Percentiles rank a stretch among this genome's conserved stretches.
phyloP scores from a whole-genome alignment of 2,797 vertebrate genomes.

The Crenuchus spilurus region DNA sequence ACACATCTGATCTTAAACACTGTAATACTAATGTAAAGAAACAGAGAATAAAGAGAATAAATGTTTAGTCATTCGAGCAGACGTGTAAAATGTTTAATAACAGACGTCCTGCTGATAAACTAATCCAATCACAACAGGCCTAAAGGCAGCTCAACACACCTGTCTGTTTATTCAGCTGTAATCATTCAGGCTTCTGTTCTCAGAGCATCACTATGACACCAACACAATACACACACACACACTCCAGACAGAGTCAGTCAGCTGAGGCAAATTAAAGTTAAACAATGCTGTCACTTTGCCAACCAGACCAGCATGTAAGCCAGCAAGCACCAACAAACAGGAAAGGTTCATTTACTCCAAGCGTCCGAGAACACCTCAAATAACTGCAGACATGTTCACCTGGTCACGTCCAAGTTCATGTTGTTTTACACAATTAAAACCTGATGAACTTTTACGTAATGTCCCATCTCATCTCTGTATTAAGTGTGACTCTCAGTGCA shows the following conservation, averaged over 20 bases:
- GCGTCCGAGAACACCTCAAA: no score
- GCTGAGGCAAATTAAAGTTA: slow-evolving; percentile 14
- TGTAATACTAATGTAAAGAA: no score
- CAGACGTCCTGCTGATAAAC: no score
- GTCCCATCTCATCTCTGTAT: background rate
- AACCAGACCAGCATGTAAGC: no score
- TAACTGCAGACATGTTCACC: background rate
- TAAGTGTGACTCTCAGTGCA: background rate
- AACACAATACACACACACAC: slow-evolving; percentile 19
- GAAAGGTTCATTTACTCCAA: no score
- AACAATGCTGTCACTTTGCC: slow-evolving; percentile 16
- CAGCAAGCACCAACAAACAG: no score
- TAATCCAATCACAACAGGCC: background rate
- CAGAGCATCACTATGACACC: slow-evolving; percentile 29
- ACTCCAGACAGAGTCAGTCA: slow-evolving; percentile 10
- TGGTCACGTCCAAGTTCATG: background rate
- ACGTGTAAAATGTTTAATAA: no score
- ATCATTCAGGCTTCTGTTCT: slow-evolving; percentile 39
- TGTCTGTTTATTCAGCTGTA: slow-evolving; percentile 6
- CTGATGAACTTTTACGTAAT: background rate
- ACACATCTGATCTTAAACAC: no score
- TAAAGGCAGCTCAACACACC: slow-evolving; percentile 18
- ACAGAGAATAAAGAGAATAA: no score
- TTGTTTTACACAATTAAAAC: background rate
- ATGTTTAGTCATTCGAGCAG: background rate